Conservation (phyloP, 2,797 vertebrate genomes). For the Lutjanus campechanus region DNA sequence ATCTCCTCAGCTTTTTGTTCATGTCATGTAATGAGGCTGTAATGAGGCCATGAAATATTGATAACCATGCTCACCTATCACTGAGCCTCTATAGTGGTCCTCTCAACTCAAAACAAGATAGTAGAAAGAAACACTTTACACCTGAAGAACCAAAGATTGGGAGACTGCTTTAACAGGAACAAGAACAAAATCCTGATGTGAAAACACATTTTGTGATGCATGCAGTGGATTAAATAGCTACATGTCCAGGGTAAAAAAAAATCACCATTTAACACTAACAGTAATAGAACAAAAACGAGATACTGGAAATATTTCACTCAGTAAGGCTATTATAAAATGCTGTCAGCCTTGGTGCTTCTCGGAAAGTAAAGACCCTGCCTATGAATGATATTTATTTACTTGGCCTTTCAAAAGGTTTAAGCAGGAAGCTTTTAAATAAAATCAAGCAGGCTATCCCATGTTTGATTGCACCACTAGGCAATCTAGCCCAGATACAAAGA, state of each 20-base stretch:
- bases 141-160: neutral
- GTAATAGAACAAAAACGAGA: neutral
- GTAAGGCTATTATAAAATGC: neutral
- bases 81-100: slow-evolving; percentile 19
- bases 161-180: neutral
- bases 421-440: neutral
- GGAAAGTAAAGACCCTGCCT: neutral
- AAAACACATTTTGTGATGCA: slow-evolving; percentile 1
- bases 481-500: neutral
- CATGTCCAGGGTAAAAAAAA: neutral
- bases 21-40: slow-evolving; percentile 84
- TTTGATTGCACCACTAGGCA: neutral
- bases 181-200: neutral
- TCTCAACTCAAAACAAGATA: slow-evolving; percentile 22
- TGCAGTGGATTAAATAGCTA: neutral
- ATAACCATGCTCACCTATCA: slow-evolving; percentile 73
- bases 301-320: neutral
- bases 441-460: neutral
- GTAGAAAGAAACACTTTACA: slow-evolving; percentile 8
- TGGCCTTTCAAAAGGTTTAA: neutral
- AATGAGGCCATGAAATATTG: slow-evolving; percentile 85
- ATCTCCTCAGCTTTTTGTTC: slow-evolving; percentile 75
- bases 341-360: neutral
- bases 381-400: neutral
- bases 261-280: no score